These are phyloP conservation scores for Lerema accius DNA, from an alignment of 1,140 invertebrate species.

Conservation along the genomic window DNA sequence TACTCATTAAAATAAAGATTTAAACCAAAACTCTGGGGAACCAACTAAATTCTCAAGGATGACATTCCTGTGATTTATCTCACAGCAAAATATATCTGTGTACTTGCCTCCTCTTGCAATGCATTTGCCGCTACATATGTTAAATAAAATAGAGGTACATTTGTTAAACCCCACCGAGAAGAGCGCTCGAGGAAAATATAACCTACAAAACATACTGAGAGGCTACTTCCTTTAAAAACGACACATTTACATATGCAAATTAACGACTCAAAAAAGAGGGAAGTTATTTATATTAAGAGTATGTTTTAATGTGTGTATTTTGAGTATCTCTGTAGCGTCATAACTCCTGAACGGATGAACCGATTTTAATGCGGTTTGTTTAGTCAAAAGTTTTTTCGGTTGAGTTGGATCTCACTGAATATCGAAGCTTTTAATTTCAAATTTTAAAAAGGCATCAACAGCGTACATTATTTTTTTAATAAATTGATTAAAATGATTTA, in stretches of 20 bases:
- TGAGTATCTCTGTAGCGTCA: no score
- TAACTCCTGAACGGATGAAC: no score
- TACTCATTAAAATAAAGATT: background rate
- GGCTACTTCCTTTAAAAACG: background rate
- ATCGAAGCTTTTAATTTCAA: no score
- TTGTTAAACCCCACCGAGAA: background rate
- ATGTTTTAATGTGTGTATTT: no score
- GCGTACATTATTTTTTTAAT: no score
- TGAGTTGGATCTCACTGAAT: no score
- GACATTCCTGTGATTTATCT: background rate
- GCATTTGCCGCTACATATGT: constrained; percentile 1
- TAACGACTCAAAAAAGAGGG: no score
- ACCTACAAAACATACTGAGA: background rate
- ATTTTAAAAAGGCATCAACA: no score
- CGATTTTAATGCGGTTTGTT: no score
- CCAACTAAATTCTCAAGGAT: constrained; percentile 7
- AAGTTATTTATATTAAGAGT: no score
- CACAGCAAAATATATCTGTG: background rate
- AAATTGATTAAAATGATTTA: no score
- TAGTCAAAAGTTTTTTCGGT: no score
- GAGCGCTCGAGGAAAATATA: background rate
- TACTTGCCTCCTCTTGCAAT: background rate
- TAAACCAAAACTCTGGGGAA: background rate
- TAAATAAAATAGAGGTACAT: background rate
- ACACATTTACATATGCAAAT: background rate